phyloP scores from a whole-genome alignment of 2,797 vertebrate species.

The Periophthalmus magnuspinnatus region DNA sequence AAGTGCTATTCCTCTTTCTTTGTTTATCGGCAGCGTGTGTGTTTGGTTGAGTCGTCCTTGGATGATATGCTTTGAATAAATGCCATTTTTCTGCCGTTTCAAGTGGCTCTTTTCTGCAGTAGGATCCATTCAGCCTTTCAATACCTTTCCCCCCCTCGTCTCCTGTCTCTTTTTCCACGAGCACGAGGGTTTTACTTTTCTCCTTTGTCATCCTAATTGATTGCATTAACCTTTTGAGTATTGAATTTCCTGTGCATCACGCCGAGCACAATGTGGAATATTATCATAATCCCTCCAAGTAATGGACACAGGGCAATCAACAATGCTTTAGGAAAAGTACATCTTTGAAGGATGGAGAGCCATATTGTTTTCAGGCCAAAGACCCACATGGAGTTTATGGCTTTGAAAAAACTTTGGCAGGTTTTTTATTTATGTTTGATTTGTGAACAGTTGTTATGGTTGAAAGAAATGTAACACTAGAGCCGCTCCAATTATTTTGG shows the following conservation, averaged over 20 bases:
- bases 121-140: slow-evolving; percentile 78
- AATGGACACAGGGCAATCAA: slow-evolving; percentile 99
- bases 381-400: slow-evolving; percentile 53
- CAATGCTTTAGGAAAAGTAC: slow-evolving; percentile 89
- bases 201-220: slow-evolving; percentile 99
- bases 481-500: neutral
- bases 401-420: slow-evolving; percentile 72
- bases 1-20: slow-evolving; percentile 61
- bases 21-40: slow-evolving; percentile 53
- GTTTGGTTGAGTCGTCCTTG: slow-evolving; percentile 69
- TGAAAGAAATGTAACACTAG: neutral
- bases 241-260: slow-evolving; percentile 99
- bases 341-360: slow-evolving; percentile 85
- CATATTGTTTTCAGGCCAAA: slow-evolving; percentile 81
- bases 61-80: slow-evolving; percentile 76
- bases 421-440: slow-evolving; percentile 30
- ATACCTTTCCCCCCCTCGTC: slow-evolving; percentile 75
- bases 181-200: slow-evolving; percentile 98
- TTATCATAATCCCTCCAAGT: slow-evolving; percentile 98
- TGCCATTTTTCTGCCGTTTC: slow-evolving; percentile 80
- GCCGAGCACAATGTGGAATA: slow-evolving; percentile 97
- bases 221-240: slow-evolving; percentile 99
- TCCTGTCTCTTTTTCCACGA: slow-evolving; percentile 86
- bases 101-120: slow-evolving; percentile 78
- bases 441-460: slow-evolving; percentile 8